Evolutionary conservation across 1,140 invertebrate genomes (phyloP), one percentile per base, ranked within the genome.

Genomic region (Macrotrachela quadricornifera): DNA sequence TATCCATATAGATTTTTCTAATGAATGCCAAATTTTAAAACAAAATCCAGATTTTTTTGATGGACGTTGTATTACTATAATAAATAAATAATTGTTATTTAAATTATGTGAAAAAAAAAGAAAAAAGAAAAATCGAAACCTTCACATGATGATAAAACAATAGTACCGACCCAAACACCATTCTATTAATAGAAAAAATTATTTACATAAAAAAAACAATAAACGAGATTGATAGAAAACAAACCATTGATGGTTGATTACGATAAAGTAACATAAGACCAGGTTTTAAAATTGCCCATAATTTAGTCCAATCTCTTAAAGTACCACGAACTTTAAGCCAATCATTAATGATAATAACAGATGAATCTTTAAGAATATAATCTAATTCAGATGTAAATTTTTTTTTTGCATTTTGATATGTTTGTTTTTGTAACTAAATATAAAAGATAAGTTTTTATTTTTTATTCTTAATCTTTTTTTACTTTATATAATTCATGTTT

Each of bases 31-130:
- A 1, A 94, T 70, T 70, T 94, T 94, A 71, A 94, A 92, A 64
- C 87, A 94, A 73, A 92, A 92, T 11, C 87, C 87, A 76, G 91
- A 85, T 70, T 91, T 91, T 68, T 92, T 92, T 59, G 84, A 88
- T 1, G 87, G 86, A 38, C 87, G 69, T 64, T 92, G 85, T 53
- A 94, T 90, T 15, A 91, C 78, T 30, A 30, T 30, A 8, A 30
- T 4, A 8, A 30, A 8, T n/a, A n/a, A n/a, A n/a, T n/a, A n/a
- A n/a, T n/a, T n/a, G n/a, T n/a, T n/a, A n/a, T n/a, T n/a, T n/a
- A 30, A 30, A 30, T 30, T 30, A 30, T 30, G 21, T n/a, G n/a
- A n/a, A n/a, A 30, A 30, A 30, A 4, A 30, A 4, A 30, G 2
- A 30, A 4, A 4, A 30, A 30, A 2, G 21, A 30, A 30, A 30